These are phyloP conservation scores for human DNA, from an alignment of 2,113 vertebrate species.

Conservation along the genomic window GRCh38 chr3:182831001-182831500, in stretches of 20 bases:
- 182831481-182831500: not conserved
- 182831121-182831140: not conserved
- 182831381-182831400: not conserved
- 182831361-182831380: not conserved
- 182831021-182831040: not conserved
- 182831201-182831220: not conserved
- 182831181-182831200: not conserved
- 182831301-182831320: not conserved
- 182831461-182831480: not conserved
- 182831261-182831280: not conserved
- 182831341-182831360: not conserved
- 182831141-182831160: not conserved
- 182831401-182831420: not conserved
- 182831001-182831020: not conserved
- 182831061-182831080: not conserved
- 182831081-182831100: slow-evolving; percentile 3
- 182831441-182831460: not conserved
- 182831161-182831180: not conserved
- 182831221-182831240: not conserved
- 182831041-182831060: not conserved
- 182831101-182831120: not conserved
- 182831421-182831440: not conserved
- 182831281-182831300: not conserved
- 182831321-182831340: not conserved
- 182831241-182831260: not conserved